Percentiles rank a stretch among this genome's conserved stretches.
Evolutionary conservation across 2,888 invertebrate genomes (phyloP).

Genomic region (Phengaris alcon): DNA sequence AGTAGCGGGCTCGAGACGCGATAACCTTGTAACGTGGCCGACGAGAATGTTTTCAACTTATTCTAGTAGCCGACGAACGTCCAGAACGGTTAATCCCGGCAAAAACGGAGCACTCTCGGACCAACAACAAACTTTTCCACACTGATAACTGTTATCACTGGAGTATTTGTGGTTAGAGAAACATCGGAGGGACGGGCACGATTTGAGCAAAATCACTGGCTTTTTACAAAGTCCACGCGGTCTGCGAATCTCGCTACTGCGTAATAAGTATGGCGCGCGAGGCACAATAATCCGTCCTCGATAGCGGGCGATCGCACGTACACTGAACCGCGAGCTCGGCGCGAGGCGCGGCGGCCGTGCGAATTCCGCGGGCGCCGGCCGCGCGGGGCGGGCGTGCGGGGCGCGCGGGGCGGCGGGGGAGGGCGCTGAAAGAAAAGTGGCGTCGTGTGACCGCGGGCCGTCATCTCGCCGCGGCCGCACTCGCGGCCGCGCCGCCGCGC

Average conservation of each 20-base stretch:
- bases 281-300: constrained; percentile 60
- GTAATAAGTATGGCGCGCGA: constrained; percentile 69
- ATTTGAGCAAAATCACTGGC: constrained; percentile 32
- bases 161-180: constrained; percentile 36
- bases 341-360: constrained; percentile 66
- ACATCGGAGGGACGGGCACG: constrained; percentile 32
- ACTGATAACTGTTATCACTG: constrained; percentile 70
- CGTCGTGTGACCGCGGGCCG: constrained; percentile 60
- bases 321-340: constrained; percentile 68
- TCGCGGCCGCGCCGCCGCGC: constrained; percentile 43
- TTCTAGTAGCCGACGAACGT: constrained; percentile 56
- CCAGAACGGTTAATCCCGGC: constrained; percentile 39
- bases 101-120: not conserved
- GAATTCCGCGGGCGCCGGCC: constrained; percentile 61
- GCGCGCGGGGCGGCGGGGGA: constrained; percentile 48
- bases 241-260: constrained; percentile 68
- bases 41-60: constrained; percentile 61
- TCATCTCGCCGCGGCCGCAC: constrained; percentile 48
- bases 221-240: constrained; percentile 65
- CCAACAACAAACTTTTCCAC: constrained; percentile 61
- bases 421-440: constrained; percentile 64
- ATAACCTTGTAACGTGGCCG: constrained; percentile 79
- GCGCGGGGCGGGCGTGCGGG: constrained; percentile 51
- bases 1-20: constrained; percentile 73
- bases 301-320: constrained; percentile 72